Evolutionary conservation across 2,113 vertebrate species (phyloP), one percentile per base, ranked within the genome.

Genomic region (Corythoichthys intestinalis): DNA sequence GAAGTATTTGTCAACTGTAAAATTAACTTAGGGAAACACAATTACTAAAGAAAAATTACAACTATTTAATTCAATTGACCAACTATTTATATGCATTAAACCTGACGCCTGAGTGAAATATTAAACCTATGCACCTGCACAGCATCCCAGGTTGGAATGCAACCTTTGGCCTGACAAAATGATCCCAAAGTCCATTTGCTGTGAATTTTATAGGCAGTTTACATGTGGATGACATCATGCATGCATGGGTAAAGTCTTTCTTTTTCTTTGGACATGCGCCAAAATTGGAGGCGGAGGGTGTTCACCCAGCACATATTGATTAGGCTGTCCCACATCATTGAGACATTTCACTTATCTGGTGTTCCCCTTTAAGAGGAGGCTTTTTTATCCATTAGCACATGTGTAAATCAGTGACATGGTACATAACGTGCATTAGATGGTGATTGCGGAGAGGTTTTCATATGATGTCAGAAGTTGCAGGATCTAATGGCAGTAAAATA

Each of bases 191-290:
- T 15, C 50, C 61, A 17, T 35, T 59, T 48, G 3, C 20, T 20
- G 2, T 48, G 14, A 3, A 77, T 73, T 61, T 20, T 20, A 39
- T 4, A 6, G 53, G 46, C 39, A 71, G 14, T 75, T 58, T 78
- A 75, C 52, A 69, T 59, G 47, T 50, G 57, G 67, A 78, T 87
- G 84, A 86, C 80, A 83, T 85, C 83, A 81, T 82, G 41, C 41
- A 44, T 44, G 41, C 20, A 28, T 28, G 41, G 53, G 46, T 57
- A 70, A 57, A 67, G 54, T 74, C 64, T 46, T 59, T 74, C 64
- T 46, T 59, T 79, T 68, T 70, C 64, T 71, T 83, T 82, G 80
- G 81, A 65, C 14, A 0, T 1, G 6, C 37, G 82, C 81, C 79
- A 81, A 58, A 63, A 20, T 17, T 41, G 61, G 15, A 11, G 12